A percentile compares a stretch with the other conserved stretches of the same genome.
Evolutionary conservation across 1,140 invertebrate species (phyloP).

Genomic region (Hypothenemus hampei): DNA sequence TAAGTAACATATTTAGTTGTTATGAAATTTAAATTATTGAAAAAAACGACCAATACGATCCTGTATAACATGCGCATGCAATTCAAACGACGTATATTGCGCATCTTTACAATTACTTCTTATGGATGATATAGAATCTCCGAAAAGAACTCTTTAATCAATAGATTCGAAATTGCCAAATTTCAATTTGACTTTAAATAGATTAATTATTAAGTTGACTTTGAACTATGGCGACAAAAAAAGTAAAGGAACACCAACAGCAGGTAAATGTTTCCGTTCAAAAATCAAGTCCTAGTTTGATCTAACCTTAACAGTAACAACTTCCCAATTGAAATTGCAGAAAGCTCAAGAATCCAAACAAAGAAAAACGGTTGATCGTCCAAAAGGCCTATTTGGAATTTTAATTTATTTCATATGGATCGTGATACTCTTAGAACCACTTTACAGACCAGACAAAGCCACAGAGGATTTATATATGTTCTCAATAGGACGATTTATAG

Average conservation of each 20-base stretch:
- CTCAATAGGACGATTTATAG: too few species aligned
- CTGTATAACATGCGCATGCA: too few species aligned
- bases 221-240: slow-evolving; percentile 14
- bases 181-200: too few species aligned
- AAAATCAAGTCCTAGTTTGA: neutral
- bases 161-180: too few species aligned
- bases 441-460: slow-evolving; percentile 2
- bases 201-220: too few species aligned
- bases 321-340: slow-evolving; percentile 34
- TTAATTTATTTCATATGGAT: slow-evolving; percentile 25
- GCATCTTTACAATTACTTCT: too few species aligned
- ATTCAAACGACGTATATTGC: too few species aligned
- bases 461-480: slow-evolving; percentile 14
- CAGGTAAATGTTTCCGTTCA: slow-evolving; percentile 1
- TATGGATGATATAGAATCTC: too few species aligned
- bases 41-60: too few species aligned
- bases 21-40: too few species aligned
- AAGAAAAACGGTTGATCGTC: neutral
- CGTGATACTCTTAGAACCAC: slow-evolving; percentile 15
- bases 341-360: slow-evolving; percentile 29
- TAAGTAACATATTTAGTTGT: too few species aligned
- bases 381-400: neutral
- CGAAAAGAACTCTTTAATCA: too few species aligned
- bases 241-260: slow-evolving; percentile 15
- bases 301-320: neutral